phyloP scores from a whole-genome alignment of 2,113 vertebrate species.

The Siniperca knerii region DNA sequence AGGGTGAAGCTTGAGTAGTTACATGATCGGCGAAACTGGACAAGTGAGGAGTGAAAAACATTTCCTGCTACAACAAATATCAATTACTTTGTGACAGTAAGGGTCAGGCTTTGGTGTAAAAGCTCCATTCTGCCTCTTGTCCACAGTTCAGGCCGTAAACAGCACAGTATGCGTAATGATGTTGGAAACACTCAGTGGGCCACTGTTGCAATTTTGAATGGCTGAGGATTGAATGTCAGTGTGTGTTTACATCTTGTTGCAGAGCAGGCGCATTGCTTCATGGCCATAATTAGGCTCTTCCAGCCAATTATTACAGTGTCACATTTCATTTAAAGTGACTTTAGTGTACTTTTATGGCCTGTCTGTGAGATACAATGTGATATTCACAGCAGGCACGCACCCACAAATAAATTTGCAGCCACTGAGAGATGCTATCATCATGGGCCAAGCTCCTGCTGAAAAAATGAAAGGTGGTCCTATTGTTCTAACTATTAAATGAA shows the following conservation, averaged over 20 bases:
- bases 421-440: constrained; percentile 10
- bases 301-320: constrained; percentile 24
- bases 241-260: constrained; percentile 1
- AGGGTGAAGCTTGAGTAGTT: constrained; percentile 5
- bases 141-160: background rate
- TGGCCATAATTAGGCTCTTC: constrained; percentile 14
- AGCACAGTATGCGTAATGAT: background rate
- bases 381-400: background rate
- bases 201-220: background rate
- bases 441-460: constrained; percentile 6
- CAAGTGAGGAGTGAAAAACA: constrained; percentile 3
- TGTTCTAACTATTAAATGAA: background rate
- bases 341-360: constrained; percentile 3
- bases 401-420: background rate
- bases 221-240: constrained; percentile 4
- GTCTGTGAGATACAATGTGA: constrained; percentile 9
- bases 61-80: constrained; percentile 1
- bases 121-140: background rate
- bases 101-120: background rate
- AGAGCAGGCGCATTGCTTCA: constrained; percentile 17
- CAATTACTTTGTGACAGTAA: constrained; percentile 1
- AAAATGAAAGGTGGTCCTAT: background rate
- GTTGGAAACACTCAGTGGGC: background rate
- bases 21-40: constrained; percentile 18
- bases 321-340: constrained; percentile 36